phyloP scores from a whole-genome alignment of 2,113 vertebrate genomes.

The Atlantisia rogersi region DNA sequence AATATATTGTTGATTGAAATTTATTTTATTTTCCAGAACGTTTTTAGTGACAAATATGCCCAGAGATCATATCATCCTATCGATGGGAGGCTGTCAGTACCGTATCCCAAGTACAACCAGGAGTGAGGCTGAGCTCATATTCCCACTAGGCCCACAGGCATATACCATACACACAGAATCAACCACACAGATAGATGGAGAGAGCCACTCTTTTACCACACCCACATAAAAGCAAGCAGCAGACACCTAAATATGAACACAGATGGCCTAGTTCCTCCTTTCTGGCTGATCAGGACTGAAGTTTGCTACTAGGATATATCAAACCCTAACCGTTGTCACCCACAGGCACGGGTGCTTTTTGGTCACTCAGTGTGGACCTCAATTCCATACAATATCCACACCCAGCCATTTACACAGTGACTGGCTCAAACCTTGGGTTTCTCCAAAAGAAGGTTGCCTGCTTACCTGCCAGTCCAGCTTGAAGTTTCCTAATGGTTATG shows the following conservation, averaged over 20 bases:
- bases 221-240: background rate
- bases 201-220: background rate
- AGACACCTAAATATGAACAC: accelerated
- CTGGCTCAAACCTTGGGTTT: background rate
- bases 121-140: background rate
- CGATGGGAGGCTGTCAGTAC: background rate
- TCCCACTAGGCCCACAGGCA: background rate
- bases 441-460: background rate
- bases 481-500: background rate
- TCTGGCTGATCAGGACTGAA: background rate
- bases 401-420: background rate
- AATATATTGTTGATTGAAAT: background rate
- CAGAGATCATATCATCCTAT: background rate
- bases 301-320: background rate
- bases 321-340: background rate
- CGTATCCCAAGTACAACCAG: background rate
- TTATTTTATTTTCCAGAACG: background rate
- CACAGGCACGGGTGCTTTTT: background rate
- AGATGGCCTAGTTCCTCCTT: background rate
- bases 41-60: background rate
- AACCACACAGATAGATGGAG: background rate
- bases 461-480: background rate
- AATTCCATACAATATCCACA: background rate
- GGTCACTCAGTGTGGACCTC: background rate
- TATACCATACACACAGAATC: background rate